Conservation (phyloP, 2,113 vertebrate genomes). For the Clarias macrocephalus region DNA sequence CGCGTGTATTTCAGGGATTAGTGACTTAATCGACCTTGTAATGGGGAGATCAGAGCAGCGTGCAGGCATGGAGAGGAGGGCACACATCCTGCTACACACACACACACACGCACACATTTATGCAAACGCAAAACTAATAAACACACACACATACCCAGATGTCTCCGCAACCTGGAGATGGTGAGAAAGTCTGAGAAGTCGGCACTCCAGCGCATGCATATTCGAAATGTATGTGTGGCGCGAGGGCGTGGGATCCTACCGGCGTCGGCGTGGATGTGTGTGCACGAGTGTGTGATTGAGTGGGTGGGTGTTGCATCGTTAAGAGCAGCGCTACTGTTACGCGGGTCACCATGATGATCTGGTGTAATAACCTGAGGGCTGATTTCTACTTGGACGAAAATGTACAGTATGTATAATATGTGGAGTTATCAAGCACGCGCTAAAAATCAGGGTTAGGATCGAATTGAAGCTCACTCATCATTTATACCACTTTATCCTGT, state of each 20-base stretch:
- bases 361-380: conserved; percentile 62
- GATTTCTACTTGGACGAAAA: neutral
- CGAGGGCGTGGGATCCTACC: neutral
- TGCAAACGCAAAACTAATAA: conserved; percentile 9
- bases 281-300: neutral
- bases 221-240: neutral
- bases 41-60: conserved; percentile 78
- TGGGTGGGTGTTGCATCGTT: conserved; percentile 10
- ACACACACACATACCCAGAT: conserved; percentile 43
- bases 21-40: conserved; percentile 83
- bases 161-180: neutral
- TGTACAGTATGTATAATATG: neutral
- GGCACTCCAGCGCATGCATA: neutral
- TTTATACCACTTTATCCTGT: too few species aligned
- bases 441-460: neutral
- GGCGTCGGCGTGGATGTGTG: neutral
- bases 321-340: conserved; percentile 47
- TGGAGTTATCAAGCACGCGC: neutral
- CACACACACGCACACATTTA: neutral
- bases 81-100: conserved; percentile 53
- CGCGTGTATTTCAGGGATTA: conserved; percentile 81
- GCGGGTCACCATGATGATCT: conserved; percentile 68
- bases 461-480: neutral
- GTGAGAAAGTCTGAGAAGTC: neutral
- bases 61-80: conserved; percentile 72